Percentiles rank a stretch among this genome's conserved stretches.
Conservation (phyloP, 2,797 vertebrate species). For the Rhynchotus rufescens region DNA sequence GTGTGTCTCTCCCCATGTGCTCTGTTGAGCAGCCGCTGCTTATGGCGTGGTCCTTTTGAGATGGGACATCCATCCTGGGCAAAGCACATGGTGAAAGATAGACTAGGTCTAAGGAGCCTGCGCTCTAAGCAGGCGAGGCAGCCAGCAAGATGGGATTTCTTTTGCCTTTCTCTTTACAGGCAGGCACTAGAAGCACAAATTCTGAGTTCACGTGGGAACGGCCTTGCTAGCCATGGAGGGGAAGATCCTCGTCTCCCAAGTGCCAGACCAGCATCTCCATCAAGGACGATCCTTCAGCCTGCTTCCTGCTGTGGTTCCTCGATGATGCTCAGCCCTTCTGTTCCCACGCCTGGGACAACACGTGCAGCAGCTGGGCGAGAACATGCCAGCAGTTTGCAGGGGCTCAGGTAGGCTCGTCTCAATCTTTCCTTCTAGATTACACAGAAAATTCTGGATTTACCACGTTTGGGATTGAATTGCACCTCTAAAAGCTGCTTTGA, state of each 20-base stretch:
- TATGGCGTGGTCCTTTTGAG: background rate
- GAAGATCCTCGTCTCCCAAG: background rate
- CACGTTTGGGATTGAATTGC: background rate
- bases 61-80: background rate
- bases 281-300: background rate
- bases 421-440: background rate
- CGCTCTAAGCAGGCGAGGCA: background rate
- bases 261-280: background rate
- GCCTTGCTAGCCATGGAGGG: background rate
- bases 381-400: background rate
- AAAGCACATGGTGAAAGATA: accelerated
- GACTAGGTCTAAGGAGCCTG: background rate
- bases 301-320: background rate
- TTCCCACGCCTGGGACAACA: background rate
- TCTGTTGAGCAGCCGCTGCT: background rate
- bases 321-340: background rate
- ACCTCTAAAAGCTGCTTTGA: background rate
- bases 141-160: accelerated
- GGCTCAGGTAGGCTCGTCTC: background rate
- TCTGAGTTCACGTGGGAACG: accelerated
- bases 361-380: background rate
- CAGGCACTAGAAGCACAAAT: background rate
- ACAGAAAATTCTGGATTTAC: background rate
- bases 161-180: background rate
- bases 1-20: background rate